Evolutionary conservation across 2,113 vertebrate species (phyloP), one percentile per base, ranked within the genome.

Genomic region (Tupaia tana): DNA sequence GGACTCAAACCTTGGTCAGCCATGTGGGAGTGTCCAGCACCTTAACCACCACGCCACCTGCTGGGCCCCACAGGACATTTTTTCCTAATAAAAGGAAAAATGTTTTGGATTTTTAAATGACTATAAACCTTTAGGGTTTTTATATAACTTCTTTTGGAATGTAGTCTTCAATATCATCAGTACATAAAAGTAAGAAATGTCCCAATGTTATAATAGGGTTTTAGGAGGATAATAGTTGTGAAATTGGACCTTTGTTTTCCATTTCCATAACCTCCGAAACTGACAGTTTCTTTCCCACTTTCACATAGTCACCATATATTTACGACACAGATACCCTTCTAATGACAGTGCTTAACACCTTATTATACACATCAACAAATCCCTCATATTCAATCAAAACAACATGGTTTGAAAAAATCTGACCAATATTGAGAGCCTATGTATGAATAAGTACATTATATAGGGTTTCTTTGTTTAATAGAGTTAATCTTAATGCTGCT

Each of bases 71-170:
- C 43, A 43, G 6, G 43, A 43, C 43, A 43, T 43, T 43, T 43
- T 43, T 43, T 43, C 6, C 43, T 43, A 43, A 43, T 43, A 43
- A 7, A 27, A 43, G 19, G 52, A 9, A 56, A 79, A 84, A 19
- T 24, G 6, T 66, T 84, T 89, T 89, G 43, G 27, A 29, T 58
- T 91, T 93, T 52, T 22, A 74, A 90, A 82, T 31, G 80, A 20
- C 61, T 90, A 1, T 4, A 88, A 31, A 67, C 12, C 66, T 90
- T 82, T 43, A 83, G 20, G 8, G 61, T 86, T 66, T 90, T 91
- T 4, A 59, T 59, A 12, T 75, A 78, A 86, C 8, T 85, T 80
- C 16, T 87, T 61, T 91, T 29, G 27, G 4, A 75, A 74, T 54
- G 14, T 22, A 16, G 13, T 74, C 9, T 79, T 13, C 16, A 70